Evolutionary conservation across 2,113 vertebrate genomes (phyloP).

Genomic region (Carettochelys insculpta): DNA sequence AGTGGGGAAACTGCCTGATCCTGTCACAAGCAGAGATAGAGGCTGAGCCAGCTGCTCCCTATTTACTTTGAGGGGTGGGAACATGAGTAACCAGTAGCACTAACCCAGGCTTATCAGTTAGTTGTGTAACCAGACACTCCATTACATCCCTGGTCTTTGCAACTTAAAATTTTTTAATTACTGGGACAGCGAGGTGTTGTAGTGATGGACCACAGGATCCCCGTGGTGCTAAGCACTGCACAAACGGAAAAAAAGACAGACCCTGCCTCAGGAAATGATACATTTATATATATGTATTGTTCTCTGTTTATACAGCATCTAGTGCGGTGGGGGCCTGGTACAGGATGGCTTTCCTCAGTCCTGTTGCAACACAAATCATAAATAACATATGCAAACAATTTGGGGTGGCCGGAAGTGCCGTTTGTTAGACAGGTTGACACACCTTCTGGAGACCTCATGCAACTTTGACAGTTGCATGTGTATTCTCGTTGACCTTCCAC

Average conservation of each 20-base stretch:
- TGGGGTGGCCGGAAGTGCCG: not conserved
- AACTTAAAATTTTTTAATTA: not conserved
- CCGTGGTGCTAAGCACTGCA: not conserved
- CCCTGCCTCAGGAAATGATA: not conserved
- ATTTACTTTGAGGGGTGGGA: too few relatives aligned
- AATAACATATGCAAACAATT: not conserved
- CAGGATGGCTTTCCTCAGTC: not conserved
- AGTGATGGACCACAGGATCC: not conserved
- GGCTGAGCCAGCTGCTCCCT: too few relatives aligned
- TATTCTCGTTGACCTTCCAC: rapidly evolving
- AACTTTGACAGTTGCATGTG: not conserved
- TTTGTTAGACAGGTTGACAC: not conserved
- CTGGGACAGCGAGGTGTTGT: too few relatives aligned
- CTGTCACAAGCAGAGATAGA: too few relatives aligned
- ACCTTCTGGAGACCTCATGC: not conserved
- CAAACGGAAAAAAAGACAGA: not conserved
- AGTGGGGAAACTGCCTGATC: too few relatives aligned
- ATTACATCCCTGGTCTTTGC: too few relatives aligned
- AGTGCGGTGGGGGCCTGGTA: not conserved
- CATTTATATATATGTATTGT: not conserved
- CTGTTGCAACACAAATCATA: not conserved
- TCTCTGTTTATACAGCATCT: not conserved
- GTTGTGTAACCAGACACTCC: too few relatives aligned
- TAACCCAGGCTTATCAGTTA: too few relatives aligned
- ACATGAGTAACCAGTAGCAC: too few relatives aligned